Conservation (phyloP, 2,113 vertebrate genomes). For the Microtus pennsylvanicus region DNA sequence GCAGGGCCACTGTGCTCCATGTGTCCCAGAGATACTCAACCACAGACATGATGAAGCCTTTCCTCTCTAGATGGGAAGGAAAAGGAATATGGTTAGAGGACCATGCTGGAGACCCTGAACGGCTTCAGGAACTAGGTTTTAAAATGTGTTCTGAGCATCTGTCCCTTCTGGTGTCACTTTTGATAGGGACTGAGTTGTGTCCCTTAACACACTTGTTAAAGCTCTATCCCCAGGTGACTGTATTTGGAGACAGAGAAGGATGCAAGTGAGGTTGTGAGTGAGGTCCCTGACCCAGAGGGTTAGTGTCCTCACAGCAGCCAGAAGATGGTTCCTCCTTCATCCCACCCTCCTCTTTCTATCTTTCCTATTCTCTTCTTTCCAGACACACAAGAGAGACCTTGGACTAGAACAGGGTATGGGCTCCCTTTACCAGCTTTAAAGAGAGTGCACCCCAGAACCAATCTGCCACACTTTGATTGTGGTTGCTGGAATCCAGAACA, state of each 20-base stretch:
- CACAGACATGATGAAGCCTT: rapidly evolving
- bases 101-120: rapidly evolving
- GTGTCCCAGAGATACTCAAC: neutral
- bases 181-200: too few species aligned
- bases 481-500: too few species aligned
- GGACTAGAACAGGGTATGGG: neutral
- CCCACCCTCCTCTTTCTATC: too few species aligned
- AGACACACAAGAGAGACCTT: neutral
- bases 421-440: too few species aligned
- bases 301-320: neutral
- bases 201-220: neutral
- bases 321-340: too few species aligned
- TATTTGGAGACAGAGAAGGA: too few species aligned
- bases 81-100: neutral
- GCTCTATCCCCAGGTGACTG: too few species aligned
- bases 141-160: neutral
- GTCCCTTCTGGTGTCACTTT: too few species aligned
- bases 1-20: neutral
- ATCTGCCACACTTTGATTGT: too few species aligned
- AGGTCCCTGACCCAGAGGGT: too few species aligned
- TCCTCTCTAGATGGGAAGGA: neutral
- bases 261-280: too few species aligned
- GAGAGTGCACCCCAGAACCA: neutral
- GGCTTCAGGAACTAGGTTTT: neutral
- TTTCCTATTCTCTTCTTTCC: too few species aligned